Conservation (phyloP, 2,888 invertebrate species). For the Rhogogaster chlorosoma region DNA sequence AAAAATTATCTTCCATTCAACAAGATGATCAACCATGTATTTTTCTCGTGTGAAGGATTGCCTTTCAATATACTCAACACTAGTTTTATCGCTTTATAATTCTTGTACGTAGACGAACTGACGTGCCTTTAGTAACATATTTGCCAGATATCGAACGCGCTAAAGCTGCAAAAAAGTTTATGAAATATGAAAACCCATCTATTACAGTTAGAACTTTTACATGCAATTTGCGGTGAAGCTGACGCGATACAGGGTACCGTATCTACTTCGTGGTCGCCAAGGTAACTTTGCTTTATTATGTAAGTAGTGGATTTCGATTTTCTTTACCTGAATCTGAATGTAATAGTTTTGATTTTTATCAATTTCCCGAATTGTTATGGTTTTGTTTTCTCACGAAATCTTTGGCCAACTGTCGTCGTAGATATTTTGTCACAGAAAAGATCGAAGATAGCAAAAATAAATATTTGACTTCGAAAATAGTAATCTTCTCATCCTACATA, state of each 20-base stretch:
- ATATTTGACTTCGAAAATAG: neutral
- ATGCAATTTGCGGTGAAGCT: neutral
- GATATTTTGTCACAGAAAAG: neutral
- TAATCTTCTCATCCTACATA: neutral
- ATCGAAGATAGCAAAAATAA: neutral
- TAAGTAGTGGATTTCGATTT: neutral
- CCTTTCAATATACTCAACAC: neutral
- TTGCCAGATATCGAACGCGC: neutral
- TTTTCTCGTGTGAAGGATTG: neutral
- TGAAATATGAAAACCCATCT: neutral
- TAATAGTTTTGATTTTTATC: neutral
- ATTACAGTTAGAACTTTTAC: slow-evolving; percentile 6
- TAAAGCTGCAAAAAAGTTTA: neutral
- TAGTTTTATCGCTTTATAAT: neutral
- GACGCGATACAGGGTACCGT: neutral
- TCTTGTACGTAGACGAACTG: neutral
- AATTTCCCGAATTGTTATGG: neutral
- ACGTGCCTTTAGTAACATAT: neutral
- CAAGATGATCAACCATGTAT: neutral
- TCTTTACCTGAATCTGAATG: neutral
- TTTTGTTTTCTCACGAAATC: neutral
- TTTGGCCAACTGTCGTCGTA: neutral
- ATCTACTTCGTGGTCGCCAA: neutral
- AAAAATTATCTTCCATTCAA: neutral
- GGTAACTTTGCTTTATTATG: neutral